Conservation (phyloP, 2,797 vertebrate genomes). For the Mycteria americana region DNA sequence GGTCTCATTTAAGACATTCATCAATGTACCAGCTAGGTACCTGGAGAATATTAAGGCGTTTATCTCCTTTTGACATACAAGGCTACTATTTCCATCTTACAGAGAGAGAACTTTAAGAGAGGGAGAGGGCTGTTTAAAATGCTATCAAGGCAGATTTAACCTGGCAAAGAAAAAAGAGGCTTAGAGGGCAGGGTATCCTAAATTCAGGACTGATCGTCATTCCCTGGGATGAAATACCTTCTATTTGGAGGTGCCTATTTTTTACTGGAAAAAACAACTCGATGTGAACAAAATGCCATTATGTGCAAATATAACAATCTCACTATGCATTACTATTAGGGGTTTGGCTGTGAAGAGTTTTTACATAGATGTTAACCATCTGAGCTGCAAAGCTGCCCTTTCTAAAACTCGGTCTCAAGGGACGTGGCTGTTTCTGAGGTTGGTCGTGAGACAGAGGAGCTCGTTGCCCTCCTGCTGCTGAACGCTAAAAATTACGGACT, state of each 20-base stretch:
- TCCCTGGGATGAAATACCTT: neutral
- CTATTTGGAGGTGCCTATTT: neutral
- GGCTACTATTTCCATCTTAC: neutral
- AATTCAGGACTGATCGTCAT: neutral
- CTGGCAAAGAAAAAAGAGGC: neutral
- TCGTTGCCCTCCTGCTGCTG: neutral
- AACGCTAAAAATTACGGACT: neutral
- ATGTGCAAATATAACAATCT: neutral
- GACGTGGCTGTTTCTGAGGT: neutral
- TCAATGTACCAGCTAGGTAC: neutral
- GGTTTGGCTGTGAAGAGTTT: neutral
- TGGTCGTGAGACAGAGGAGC: accelerated
- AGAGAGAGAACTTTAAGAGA: neutral
- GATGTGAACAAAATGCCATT: neutral
- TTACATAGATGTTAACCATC: neutral
- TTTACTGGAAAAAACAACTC: neutral
- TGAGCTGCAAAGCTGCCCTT: neutral
- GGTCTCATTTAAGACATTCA: neutral
- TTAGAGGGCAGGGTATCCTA: neutral
- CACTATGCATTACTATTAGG: neutral
- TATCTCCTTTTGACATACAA: neutral
- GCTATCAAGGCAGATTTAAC: neutral
- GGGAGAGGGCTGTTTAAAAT: neutral
- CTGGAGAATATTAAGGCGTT: neutral
- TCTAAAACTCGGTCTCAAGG: neutral